Base-by-base conservation (phyloP, 2,888 invertebrate species). In the Ectemnius continuus region DNA sequence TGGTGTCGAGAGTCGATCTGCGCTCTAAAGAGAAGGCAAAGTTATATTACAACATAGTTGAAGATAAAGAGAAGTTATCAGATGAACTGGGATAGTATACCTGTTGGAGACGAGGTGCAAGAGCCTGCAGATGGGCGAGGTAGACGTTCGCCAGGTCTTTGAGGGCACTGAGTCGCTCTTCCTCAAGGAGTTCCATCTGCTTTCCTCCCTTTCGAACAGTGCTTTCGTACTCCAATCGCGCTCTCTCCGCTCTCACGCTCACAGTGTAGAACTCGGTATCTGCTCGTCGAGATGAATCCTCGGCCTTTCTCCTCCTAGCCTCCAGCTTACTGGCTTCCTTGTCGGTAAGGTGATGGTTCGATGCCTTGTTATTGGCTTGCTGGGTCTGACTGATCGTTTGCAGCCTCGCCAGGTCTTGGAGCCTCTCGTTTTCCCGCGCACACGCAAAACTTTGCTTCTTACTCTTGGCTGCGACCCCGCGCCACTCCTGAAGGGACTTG, bases 251-350 rank as follows among this genome's bases (percentile, higher is more conserved):
- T 84, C 97, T 94, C 79, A 98, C 95, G 88, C 97, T 97, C 64
- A 96, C 94, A 79, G 97, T 97, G 88, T 98, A 98, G 91, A 98
- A 98, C 88, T 98, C 97, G 75, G 97, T 95, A 91, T 98, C 98
- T 64, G 97, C 96, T 89, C 97, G 96, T 88, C 97, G 95, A 46
- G 98, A 96, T 4, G 96, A 94, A 87, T 98, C 97, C 91, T 97
- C 97, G 26, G 97, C 96, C 91, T 98, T 97, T 82, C 95, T 94
- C 87, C 97, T 95, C 88, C 98, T 97, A 73, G 96, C 94, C 91
- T 97, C 97, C 88, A 98, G 91, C 93, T 98, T 94, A 46, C 93
- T 94, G 74, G 93, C 94, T 85, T 95, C 95, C 81, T 94, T 93
- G 80, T 94, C 94, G 75, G 92, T 92, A 85, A 89, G 84, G 57